phyloP scores from a whole-genome alignment of 2,113 vertebrate species.

The Myrmophylax atrothorax region DNA sequence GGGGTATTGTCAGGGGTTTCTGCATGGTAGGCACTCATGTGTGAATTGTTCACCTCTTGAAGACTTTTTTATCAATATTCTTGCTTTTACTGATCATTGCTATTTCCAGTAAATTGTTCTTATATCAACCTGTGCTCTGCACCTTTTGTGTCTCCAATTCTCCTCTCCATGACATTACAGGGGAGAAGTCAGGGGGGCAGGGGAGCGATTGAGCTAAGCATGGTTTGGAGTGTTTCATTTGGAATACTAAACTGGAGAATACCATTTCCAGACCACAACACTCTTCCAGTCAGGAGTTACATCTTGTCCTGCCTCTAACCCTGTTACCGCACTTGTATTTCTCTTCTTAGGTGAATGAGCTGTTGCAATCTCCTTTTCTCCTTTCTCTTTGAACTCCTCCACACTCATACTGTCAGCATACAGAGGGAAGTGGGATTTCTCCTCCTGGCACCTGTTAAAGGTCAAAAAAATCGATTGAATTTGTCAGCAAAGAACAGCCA shows the following conservation, averaged over 20 bases:
- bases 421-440: neutral
- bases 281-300: neutral
- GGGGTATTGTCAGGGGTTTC: neutral
- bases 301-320: neutral
- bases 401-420: neutral
- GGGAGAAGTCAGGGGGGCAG: neutral
- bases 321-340: neutral
- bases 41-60: neutral
- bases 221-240: neutral
- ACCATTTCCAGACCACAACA: neutral
- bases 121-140: neutral
- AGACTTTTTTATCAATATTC: neutral
- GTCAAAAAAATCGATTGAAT: neutral
- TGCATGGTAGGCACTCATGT: accelerated
- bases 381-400: neutral
- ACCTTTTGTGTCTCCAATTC: neutral
- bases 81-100: neutral
- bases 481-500: neutral
- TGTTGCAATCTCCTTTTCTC: neutral
- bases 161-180: neutral
- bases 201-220: neutral
- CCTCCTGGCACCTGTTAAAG: neutral
- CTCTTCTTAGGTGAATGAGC: neutral
- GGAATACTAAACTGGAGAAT: neutral
- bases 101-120: neutral